These are phyloP conservation scores for Gorsachius goisagi DNA, from an alignment of 2,113 vertebrate genomes.

Conservation along the genomic window DNA sequence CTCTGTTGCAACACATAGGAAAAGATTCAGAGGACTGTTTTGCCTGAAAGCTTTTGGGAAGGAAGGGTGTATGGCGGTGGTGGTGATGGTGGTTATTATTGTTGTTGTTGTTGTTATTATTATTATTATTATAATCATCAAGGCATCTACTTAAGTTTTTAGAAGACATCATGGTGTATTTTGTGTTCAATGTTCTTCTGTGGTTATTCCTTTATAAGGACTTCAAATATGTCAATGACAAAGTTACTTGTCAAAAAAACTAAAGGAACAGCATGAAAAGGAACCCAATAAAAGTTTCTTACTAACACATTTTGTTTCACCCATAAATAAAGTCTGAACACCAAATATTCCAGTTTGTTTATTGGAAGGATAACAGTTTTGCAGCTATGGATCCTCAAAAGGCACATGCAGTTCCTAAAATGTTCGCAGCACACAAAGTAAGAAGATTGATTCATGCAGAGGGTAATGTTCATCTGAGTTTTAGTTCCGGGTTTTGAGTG, in stretches of 20 bases:
- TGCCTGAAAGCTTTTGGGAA: background rate
- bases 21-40: background rate
- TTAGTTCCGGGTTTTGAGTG: background rate
- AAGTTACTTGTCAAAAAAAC: background rate
- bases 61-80: background rate
- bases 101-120: fast-evolving
- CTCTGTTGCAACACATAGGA: background rate
- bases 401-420: background rate
- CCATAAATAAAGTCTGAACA: background rate
- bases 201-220: background rate
- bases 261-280: background rate
- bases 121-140: fast-evolving
- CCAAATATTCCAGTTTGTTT: background rate
- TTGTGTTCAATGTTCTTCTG: background rate
- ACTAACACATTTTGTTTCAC: background rate
- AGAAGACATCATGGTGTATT: background rate
- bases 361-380: background rate
- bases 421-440: background rate
- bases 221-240: background rate
- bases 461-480: background rate
- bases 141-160: background rate
- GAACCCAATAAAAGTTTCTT: background rate
- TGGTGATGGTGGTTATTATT: background rate
- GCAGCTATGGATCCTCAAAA: background rate
- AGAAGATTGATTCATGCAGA: background rate